phyloP scores from a whole-genome alignment of 2,888 invertebrate species.

The Pyrochroa serraticornis region DNA sequence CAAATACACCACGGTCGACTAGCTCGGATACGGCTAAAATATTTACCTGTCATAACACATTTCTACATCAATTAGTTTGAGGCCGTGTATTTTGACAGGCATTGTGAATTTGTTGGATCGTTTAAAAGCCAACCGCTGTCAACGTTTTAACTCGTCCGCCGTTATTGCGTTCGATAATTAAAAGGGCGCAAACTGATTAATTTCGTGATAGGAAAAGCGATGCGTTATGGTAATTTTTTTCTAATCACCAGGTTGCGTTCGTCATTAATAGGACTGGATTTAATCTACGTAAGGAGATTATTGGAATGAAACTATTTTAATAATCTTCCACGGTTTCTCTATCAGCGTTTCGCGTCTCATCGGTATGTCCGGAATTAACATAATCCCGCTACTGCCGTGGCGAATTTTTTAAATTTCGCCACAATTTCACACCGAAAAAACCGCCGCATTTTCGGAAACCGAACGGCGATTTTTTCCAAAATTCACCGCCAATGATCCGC shows the following conservation, averaged over 20 bases:
- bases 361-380: constrained; percentile 16
- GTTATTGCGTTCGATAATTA: constrained; percentile 7
- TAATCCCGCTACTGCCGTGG: constrained; percentile 13
- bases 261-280: constrained; percentile 21
- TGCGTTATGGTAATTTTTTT: constrained; percentile 23
- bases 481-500: neutral
- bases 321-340: constrained; percentile 16
- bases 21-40: constrained; percentile 4
- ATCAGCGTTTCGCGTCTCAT: constrained; percentile 9
- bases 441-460: neutral
- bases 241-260: neutral
- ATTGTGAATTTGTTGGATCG: constrained; percentile 20
- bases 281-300: constrained; percentile 24
- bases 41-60: constrained; percentile 28
- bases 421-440: neutral
- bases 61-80: constrained; percentile 27
- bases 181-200: constrained; percentile 11
- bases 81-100: constrained; percentile 25
- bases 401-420: constrained; percentile 11
- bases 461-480: neutral
- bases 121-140: constrained; percentile 12
- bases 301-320: constrained; percentile 25
- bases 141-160: constrained; percentile 1
- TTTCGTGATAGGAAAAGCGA: constrained; percentile 12
- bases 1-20: constrained; percentile 6